Evolutionary conservation across 2,797 vertebrate species (phyloP).

Genomic region (Miichthys miiuy): DNA sequence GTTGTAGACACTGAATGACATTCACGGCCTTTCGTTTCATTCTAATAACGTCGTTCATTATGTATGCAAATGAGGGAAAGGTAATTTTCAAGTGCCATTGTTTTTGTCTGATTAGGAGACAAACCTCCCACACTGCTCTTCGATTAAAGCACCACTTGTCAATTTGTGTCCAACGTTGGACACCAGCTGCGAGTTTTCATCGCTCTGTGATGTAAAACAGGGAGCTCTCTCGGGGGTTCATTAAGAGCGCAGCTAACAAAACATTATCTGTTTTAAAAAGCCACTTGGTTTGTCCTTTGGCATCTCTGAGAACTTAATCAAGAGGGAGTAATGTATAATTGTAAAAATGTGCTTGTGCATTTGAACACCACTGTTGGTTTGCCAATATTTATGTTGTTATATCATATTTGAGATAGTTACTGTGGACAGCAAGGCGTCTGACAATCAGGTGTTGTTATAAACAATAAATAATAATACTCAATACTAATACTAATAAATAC

Average conservation of each 20-base stretch:
- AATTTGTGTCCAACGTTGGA: constrained; percentile 12
- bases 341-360: neutral
- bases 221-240: constrained; percentile 6
- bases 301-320: constrained; percentile 7
- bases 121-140: constrained; percentile 48
- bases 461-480: too few species aligned
- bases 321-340: neutral
- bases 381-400: neutral
- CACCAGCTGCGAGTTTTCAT: constrained; percentile 6
- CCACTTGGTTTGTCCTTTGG: constrained; percentile 12
- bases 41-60: neutral
- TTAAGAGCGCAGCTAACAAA: constrained; percentile 11
- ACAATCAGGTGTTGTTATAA: too few species aligned
- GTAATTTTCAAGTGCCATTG: constrained; percentile 41
- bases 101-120: constrained; percentile 37
- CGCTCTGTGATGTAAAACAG: constrained; percentile 27
- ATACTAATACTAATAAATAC: too few species aligned
- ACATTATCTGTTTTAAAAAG: constrained; percentile 23
- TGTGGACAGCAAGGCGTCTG: too few species aligned
- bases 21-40: neutral
- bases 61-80: constrained; percentile 37
- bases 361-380: neutral
- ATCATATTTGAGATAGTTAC: neutral
- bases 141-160: constrained; percentile 50
- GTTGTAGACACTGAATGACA: too few species aligned